A percentile compares a stretch with the other conserved stretches of the same genome.
These are phyloP conservation scores for Alentia gelatinosa DNA, from an alignment of 2,888 invertebrate species.

Conservation along the genomic window DNA sequence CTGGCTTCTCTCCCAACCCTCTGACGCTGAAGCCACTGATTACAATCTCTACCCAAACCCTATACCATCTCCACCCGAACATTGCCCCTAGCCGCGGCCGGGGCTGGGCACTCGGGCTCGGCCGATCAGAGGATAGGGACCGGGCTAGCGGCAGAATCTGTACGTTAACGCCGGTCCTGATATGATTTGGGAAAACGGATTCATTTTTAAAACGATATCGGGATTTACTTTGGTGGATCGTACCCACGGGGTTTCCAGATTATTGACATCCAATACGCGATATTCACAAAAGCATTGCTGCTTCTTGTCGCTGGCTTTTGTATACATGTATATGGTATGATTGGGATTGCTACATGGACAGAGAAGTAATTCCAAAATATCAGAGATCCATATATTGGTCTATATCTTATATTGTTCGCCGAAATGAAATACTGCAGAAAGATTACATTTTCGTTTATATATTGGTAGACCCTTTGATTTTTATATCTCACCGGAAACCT, in stretches of 20 bases:
- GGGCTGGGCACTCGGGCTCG: not conserved
- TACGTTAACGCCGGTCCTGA: not conserved
- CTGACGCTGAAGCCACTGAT: too few relatives aligned
- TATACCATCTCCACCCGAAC: not conserved
- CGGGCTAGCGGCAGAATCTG: not conserved
- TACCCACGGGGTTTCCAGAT: not conserved
- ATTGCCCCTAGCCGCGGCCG: not conserved
- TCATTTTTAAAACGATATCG: not conserved
- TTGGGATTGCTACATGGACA: not conserved
- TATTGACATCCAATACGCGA: constrained; percentile 1
- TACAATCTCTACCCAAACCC: not conserved
- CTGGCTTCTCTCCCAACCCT: too few relatives aligned
- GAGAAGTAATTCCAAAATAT: too few relatives aligned
- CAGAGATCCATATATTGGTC: too few relatives aligned
- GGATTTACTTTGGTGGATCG: not conserved
- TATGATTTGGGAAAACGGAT: not conserved
- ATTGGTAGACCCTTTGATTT: too few relatives aligned
- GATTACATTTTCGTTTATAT: too few relatives aligned
- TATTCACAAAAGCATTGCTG: not conserved
- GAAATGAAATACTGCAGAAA: too few relatives aligned
- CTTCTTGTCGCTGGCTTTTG: not conserved
- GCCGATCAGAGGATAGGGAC: not conserved
- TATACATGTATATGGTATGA: not conserved
- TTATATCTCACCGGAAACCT: too few relatives aligned
- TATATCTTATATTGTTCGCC: too few relatives aligned